Conservation (phyloP, 2,888 invertebrate genomes). For the Eretmocerus hayati region DNA sequence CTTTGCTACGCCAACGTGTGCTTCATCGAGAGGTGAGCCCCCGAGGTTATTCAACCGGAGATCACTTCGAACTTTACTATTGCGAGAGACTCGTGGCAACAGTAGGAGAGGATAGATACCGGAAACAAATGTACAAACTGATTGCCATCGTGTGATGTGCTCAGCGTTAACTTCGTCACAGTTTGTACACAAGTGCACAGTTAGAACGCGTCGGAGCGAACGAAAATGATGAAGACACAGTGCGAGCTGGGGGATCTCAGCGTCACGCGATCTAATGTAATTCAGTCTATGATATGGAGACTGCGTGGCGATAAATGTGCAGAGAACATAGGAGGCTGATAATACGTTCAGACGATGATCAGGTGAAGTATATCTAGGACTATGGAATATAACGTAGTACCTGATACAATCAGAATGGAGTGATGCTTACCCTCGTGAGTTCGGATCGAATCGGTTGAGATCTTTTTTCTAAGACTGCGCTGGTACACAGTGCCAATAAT, state of each 20-base stretch:
- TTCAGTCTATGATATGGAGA: too few relatives aligned
- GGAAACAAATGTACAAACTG: constrained; percentile 12
- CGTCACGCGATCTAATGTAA: too few relatives aligned
- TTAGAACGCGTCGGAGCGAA: constrained; percentile 8
- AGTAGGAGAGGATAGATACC: too few relatives aligned
- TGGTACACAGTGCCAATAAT: constrained; percentile 52
- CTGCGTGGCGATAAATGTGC: too few relatives aligned
- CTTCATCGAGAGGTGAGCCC: neutral
- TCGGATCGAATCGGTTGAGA: constrained; percentile 50
- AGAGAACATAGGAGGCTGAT: too few relatives aligned
- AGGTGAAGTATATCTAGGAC: too few relatives aligned
- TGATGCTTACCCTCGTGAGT: constrained; percentile 47
- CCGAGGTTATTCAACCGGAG: constrained; percentile 19
- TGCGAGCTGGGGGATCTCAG: too few relatives aligned
- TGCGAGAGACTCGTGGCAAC: neutral
- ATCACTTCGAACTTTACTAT: too few relatives aligned
- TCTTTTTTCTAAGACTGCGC: constrained; percentile 52
- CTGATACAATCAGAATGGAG: neutral
- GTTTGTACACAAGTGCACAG: too few relatives aligned
- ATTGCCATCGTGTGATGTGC: neutral
- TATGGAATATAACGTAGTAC: neutral
- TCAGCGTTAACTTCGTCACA: neutral
- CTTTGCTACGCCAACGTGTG: neutral
- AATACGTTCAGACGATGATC: too few relatives aligned
- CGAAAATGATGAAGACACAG: constrained; percentile 4